phyloP scores from a whole-genome alignment of 1,140 invertebrate species.

The Thrips palmi region DNA sequence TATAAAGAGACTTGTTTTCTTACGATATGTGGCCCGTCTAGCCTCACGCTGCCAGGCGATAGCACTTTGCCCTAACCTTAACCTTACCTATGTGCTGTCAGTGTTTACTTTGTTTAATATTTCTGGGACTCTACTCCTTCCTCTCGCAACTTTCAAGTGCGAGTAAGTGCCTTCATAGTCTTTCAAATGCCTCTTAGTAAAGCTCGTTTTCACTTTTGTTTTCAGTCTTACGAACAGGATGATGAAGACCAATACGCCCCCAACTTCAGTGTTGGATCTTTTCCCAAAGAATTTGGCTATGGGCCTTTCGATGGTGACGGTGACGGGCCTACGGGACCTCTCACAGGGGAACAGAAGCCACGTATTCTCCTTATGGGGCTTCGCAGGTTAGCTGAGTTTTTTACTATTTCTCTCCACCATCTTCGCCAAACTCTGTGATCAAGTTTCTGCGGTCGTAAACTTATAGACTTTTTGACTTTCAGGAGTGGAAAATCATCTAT shows the following conservation, averaged over 20 bases:
- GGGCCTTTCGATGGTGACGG: slow-evolving; percentile 62
- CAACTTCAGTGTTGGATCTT: slow-evolving; percentile 55
- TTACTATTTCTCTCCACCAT: neutral
- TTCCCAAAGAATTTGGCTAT: slow-evolving; percentile 86
- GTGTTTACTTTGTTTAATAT: no score
- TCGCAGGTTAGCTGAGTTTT: slow-evolving; percentile 41
- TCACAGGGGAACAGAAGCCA: slow-evolving; percentile 61
- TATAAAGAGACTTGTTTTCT: no score
- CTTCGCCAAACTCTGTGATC: neutral
- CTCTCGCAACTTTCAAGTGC: no score
- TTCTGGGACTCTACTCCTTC: no score
- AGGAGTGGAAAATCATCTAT: slow-evolving; percentile 99
- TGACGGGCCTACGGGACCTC: slow-evolving; percentile 34
- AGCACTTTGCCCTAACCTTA: no score
- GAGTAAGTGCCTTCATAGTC: no score
- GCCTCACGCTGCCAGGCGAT: no score
- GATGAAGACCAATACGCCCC: slow-evolving; percentile 35
- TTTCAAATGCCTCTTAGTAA: no score
- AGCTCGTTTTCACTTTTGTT: slow-evolving; percentile 1
- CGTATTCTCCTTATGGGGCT: slow-evolving; percentile 91
- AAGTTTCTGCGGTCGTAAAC: neutral
- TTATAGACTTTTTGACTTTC: slow-evolving; percentile 17
- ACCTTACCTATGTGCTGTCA: no score
- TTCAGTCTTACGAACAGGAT: slow-evolving; percentile 26
- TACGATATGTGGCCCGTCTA: no score